Evolutionary conservation across 2,797 vertebrate genomes (phyloP).

Genomic region (Diceros bicornis): DNA sequence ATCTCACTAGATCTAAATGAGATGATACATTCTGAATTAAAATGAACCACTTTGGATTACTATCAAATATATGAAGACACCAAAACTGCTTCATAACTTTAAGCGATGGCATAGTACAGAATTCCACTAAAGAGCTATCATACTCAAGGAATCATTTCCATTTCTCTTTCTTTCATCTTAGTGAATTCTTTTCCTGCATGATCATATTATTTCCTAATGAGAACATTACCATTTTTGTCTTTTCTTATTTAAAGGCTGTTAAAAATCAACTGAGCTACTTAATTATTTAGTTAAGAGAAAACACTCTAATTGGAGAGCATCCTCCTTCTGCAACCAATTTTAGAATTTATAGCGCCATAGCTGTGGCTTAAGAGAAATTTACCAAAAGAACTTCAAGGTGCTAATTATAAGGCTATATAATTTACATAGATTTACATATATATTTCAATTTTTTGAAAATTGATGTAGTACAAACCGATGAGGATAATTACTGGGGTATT

Average conservation of each 20-base stretch:
- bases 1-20: constrained; percentile 3
- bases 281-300: constrained; percentile 79
- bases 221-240: constrained; percentile 74
- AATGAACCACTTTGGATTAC: constrained; percentile 33
- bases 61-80: constrained; percentile 5
- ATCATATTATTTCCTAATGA: constrained; percentile 67
- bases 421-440: constrained; percentile 76
- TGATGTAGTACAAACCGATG: constrained; percentile 26
- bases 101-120: background rate
- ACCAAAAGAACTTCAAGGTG: constrained; percentile 59
- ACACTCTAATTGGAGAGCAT: constrained; percentile 72
- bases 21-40: constrained; percentile 44
- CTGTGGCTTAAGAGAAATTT: constrained; percentile 70
- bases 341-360: constrained; percentile 65
- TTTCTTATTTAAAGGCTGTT: constrained; percentile 71
- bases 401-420: constrained; percentile 74
- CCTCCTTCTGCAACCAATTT: constrained; percentile 49
- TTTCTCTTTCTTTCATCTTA: constrained; percentile 30
- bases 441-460: constrained; percentile 59
- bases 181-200: constrained; percentile 48
- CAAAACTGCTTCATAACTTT: constrained; percentile 3
- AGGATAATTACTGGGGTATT: constrained; percentile 8
- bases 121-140: background rate
- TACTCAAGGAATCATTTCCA: background rate
- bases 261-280: constrained; percentile 72